phyloP scores from a whole-genome alignment of 37 sponge, comb jelly and placozoan genomes.

The Oopsacas minuta region DNA sequence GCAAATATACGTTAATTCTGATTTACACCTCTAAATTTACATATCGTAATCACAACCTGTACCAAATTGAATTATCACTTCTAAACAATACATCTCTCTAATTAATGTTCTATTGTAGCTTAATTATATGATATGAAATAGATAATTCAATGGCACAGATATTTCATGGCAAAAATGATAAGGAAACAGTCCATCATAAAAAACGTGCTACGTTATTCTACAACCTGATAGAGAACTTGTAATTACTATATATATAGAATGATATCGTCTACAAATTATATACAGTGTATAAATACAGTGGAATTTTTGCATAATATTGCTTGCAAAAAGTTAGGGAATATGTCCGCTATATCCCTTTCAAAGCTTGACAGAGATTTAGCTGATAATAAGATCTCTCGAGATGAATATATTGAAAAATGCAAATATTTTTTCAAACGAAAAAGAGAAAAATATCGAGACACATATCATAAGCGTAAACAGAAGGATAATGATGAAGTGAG shows the following conservation, averaged over 20 bases:
- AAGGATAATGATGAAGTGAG: not conserved
- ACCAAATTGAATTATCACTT: not conserved
- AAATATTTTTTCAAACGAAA: not conserved
- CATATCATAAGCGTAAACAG: slow-evolving; percentile 14
- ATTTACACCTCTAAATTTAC: not conserved
- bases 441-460: not conserved
- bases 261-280: not conserved
- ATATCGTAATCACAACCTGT: not conserved
- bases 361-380: not conserved
- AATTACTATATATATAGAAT: not conserved
- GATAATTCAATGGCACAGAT: not conserved
- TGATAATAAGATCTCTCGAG: not conserved
- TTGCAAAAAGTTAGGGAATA: not conserved
- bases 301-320: not conserved
- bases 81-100: not conserved
- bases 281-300: not conserved
- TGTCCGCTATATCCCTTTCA: not conserved
- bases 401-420: slow-evolving; percentile 5
- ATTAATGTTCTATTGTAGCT: not conserved
- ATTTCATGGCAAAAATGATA: too few relatives aligned
- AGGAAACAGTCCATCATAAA: too few relatives aligned
- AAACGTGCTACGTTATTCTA: too few relatives aligned
- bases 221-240: too few relatives aligned
- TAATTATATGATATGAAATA: not conserved
- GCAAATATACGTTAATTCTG: not conserved